These are phyloP conservation scores for Syrphus vitripennis DNA, from an alignment of 2,888 invertebrate genomes.

Conservation along the genomic window DNA sequence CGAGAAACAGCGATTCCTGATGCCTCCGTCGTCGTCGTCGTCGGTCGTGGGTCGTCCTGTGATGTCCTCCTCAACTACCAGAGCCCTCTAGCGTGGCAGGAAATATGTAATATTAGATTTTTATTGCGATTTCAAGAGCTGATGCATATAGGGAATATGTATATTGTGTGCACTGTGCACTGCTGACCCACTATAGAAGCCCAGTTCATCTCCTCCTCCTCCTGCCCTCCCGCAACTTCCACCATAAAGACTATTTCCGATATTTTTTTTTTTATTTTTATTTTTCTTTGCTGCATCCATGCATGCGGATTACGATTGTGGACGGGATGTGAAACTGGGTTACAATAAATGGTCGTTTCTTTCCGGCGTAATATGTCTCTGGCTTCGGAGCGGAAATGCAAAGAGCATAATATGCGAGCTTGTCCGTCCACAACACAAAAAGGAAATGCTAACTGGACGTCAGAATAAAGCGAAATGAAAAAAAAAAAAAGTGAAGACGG, in stretches of 20 bases:
- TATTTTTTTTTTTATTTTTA: conserved; percentile 37
- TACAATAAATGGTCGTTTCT: conserved; percentile 68
- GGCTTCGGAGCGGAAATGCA: conserved; percentile 62
- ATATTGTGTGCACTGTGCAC: neutral
- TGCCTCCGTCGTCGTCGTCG: neutral
- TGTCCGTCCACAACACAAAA: conserved; percentile 47
- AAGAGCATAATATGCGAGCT: conserved; percentile 62
- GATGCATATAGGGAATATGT: neutral
- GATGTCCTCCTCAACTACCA: too few relatives aligned
- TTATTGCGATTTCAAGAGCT: conserved; percentile 59
- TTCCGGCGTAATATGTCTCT: conserved; percentile 69
- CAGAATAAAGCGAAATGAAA: conserved; percentile 45
- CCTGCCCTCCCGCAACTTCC: neutral
- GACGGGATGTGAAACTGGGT: conserved; percentile 64
- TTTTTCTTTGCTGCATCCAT: conserved; percentile 38
- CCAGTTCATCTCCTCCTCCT: neutral
- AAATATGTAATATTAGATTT: conserved; percentile 70
- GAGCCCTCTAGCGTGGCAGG: conserved; percentile 16
- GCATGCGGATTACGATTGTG: conserved; percentile 42
- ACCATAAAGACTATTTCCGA: conserved; percentile 56
- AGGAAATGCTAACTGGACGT: conserved; percentile 48
- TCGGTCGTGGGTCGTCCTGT: too few relatives aligned
- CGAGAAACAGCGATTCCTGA: neutral
- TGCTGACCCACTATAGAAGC: conserved; percentile 37
- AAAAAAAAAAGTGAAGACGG: neutral